Percentiles rank a stretch among this genome's conserved stretches.
Conservation (phyloP, 2,888 invertebrate species). For the Leucophora obtusa region DNA sequence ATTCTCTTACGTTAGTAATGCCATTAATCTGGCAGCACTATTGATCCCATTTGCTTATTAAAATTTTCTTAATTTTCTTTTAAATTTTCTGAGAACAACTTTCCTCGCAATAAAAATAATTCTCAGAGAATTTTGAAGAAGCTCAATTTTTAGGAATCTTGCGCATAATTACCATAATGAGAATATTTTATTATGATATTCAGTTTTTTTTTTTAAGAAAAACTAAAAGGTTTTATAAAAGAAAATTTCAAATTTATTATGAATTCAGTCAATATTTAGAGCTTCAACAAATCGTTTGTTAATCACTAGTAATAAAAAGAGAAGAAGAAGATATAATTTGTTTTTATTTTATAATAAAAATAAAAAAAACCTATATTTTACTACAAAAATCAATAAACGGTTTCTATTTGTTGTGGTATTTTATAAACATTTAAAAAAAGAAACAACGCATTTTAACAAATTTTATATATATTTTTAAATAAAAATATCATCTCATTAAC, state of each 20-base stretch:
- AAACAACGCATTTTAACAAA: slow-evolving; percentile 56
- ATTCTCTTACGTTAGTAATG: neutral
- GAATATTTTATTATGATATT: slow-evolving; percentile 24
- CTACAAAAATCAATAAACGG: slow-evolving; percentile 29
- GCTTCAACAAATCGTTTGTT: slow-evolving; percentile 59
- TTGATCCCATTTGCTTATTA: neutral
- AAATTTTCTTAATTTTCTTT: neutral
- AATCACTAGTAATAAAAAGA: neutral
- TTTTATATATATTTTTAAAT: slow-evolving; percentile 22
- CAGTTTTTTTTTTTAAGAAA: slow-evolving; percentile 28
- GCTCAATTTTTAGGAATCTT: neutral
- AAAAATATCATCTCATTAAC: slow-evolving; percentile 29
- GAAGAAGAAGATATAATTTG: slow-evolving; percentile 21
- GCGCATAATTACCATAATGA: slow-evolving; percentile 9
- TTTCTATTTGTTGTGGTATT: slow-evolving; percentile 57
- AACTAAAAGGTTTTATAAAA: slow-evolving; percentile 57
- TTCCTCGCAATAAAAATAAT: neutral
- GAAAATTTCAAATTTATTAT: slow-evolving; percentile 59
- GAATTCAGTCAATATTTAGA: slow-evolving; percentile 62
- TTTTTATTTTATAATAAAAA: slow-evolving; percentile 16
- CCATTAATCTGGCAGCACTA: neutral
- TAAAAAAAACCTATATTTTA: neutral
- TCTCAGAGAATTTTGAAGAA: neutral
- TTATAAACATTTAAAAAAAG: neutral
- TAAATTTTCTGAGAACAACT: neutral